Conservation (phyloP, 2,888 invertebrate species). For the Scaeva pyrastri region DNA sequence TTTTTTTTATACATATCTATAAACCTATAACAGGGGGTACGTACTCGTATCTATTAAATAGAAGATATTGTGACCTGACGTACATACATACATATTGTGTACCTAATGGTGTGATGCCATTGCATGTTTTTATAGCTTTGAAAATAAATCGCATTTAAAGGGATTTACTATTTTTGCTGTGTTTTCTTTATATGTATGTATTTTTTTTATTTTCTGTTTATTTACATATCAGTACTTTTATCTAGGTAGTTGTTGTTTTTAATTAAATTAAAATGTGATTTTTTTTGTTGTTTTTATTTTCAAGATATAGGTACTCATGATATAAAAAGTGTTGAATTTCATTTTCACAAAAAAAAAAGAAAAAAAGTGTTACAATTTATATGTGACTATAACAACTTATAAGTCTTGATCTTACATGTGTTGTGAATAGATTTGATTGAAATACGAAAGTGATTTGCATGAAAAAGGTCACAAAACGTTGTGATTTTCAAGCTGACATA, state of each 20-base stretch:
- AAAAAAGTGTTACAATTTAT: slow-evolving; percentile 23
- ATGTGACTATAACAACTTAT: slow-evolving; percentile 17
- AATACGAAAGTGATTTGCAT: too few relatives aligned
- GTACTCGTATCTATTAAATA: too few relatives aligned
- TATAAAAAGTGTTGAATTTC: slow-evolving; percentile 39
- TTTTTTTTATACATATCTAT: slow-evolving; percentile 1
- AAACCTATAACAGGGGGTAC: too few relatives aligned
- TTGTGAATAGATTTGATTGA: too few relatives aligned
- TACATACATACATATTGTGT: too few relatives aligned
- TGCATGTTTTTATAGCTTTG: slow-evolving; percentile 44
- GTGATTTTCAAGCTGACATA: too few relatives aligned
- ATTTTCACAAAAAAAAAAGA: too few relatives aligned
- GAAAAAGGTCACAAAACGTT: too few relatives aligned
- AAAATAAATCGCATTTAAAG: slow-evolving; percentile 68
- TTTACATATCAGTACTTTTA: neutral
- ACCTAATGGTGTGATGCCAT: neutral
- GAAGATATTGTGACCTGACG: too few relatives aligned
- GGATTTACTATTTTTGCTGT: slow-evolving; percentile 61
- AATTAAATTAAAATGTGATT: slow-evolving; percentile 64
- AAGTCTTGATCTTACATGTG: neutral
- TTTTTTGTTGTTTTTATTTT: slow-evolving; percentile 38
- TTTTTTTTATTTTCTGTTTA: slow-evolving; percentile 1
- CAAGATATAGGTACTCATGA: slow-evolving; percentile 14
- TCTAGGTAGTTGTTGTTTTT: slow-evolving; percentile 27
- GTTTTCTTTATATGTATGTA: too few relatives aligned